phyloP scores from a whole-genome alignment of 2,797 vertebrate genomes.

The Lutjanus argentimaculatus region DNA sequence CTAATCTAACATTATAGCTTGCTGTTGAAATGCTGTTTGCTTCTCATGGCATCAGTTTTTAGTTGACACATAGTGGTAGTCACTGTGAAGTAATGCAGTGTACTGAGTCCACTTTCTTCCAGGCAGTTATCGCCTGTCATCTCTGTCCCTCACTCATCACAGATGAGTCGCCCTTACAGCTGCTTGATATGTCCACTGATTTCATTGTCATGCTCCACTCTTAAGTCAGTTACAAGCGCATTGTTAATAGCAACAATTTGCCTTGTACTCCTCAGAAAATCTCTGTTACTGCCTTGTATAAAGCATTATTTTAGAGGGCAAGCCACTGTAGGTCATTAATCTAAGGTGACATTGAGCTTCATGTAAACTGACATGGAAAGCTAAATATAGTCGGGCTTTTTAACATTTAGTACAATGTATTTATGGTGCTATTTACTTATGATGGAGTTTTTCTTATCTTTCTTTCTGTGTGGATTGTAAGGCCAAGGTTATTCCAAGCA shows the following conservation, averaged over 20 bases:
- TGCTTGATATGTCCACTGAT: slow-evolving; percentile 48
- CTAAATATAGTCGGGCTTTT: slow-evolving; percentile 71
- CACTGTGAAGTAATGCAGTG: slow-evolving; percentile 39
- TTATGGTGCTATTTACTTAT: slow-evolving; percentile 65
- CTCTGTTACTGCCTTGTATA: slow-evolving; percentile 4
- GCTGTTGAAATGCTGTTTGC: slow-evolving; percentile 23
- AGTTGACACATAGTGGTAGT: slow-evolving; percentile 5
- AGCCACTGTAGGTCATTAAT: slow-evolving; percentile 60
- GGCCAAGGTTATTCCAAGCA: slow-evolving; percentile 61
- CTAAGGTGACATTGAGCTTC: slow-evolving; percentile 78
- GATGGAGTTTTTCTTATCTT: slow-evolving; percentile 61
- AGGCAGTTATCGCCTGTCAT: slow-evolving; percentile 58
- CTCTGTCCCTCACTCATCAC: slow-evolving; percentile 41
- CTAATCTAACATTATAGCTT: slow-evolving; percentile 25
- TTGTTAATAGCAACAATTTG: background rate
- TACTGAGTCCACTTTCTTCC: slow-evolving; percentile 46
- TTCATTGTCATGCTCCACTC: slow-evolving; percentile 43
- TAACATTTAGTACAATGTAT: slow-evolving; percentile 62
- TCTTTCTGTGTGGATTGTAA: slow-evolving; percentile 38
- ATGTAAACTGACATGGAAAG: slow-evolving; percentile 67
- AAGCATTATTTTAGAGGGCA: slow-evolving; percentile 49
- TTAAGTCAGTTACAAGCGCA: slow-evolving; percentile 33
- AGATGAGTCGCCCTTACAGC: slow-evolving; percentile 42
- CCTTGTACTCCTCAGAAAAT: background rate
- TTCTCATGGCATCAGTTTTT: slow-evolving; percentile 9